These are phyloP conservation scores for Porites cylindrica DNA, from an alignment of 92 coral and sea anemone species.

Conservation along the genomic window DNA sequence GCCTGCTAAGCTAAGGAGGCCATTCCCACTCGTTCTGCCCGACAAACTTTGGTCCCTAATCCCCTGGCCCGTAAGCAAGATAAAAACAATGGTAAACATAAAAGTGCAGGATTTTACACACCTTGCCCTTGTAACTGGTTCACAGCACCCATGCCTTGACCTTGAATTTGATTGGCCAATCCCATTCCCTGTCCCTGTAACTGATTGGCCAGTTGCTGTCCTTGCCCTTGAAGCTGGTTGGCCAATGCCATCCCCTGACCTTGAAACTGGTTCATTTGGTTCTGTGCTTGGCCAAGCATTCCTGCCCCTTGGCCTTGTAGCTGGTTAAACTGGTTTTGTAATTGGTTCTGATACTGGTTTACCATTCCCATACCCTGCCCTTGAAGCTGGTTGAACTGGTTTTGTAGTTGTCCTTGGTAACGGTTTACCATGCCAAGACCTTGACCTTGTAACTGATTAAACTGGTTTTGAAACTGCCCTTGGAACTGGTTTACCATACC, in stretches of 20 bases:
- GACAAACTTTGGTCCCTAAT: background rate
- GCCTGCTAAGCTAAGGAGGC: too few relatives aligned
- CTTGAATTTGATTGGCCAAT: conserved; percentile 67
- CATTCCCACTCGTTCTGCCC: too few relatives aligned
- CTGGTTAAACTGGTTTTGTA: conserved; percentile 50
- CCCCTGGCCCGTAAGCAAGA: background rate
- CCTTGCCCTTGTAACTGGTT: conserved; percentile 81
- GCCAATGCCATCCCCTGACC: conserved; percentile 81
- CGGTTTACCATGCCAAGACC: conserved; percentile 72
- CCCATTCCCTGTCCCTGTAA: conserved; percentile 76
- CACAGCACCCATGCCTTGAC: conserved; percentile 84
- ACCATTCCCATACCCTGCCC: conserved; percentile 65
- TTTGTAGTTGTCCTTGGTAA: conserved; percentile 55
- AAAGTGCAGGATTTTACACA: too few relatives aligned
- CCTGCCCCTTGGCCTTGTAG: conserved; percentile 83
- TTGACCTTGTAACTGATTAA: conserved; percentile 67
- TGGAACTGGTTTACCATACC: conserved; percentile 57
- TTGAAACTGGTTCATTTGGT: conserved; percentile 60
- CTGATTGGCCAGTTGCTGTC: conserved; percentile 55
- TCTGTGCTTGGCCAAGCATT: conserved; percentile 72
- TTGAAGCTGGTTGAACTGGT: conserved; percentile 57
- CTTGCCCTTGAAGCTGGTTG: conserved; percentile 79
- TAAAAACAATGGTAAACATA: too few relatives aligned
- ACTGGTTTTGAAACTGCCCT: conserved; percentile 39
- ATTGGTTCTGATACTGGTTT: conserved; percentile 54